A percentile compares a stretch with the other conserved stretches of the same genome.
These are phyloP conservation scores for Spodoptera exigua DNA, from an alignment of 2,888 invertebrate genomes.

Conservation along the genomic window DNA sequence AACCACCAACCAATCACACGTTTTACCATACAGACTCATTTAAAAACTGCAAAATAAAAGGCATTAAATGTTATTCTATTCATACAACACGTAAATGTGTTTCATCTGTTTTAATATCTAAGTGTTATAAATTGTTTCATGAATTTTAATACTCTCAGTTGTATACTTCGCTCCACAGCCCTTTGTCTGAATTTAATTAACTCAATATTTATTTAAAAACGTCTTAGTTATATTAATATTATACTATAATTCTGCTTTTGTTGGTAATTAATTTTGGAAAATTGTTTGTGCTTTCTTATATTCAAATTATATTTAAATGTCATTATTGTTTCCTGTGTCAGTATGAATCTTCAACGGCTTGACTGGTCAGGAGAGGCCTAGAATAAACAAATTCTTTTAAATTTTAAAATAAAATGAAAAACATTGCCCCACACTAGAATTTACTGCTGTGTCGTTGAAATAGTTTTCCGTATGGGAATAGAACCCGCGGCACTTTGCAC, in stretches of 20 bases:
- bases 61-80: conserved; percentile 28
- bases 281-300: too few species aligned
- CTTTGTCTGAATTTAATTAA: conserved; percentile 44
- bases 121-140: conserved; percentile 34
- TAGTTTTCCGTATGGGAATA: too few species aligned
- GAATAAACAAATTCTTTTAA: too few species aligned
- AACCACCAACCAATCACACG: neutral
- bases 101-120: conserved; percentile 36
- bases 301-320: too few species aligned
- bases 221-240: conserved; percentile 40
- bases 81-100: conserved; percentile 30
- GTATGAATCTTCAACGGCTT: too few species aligned
- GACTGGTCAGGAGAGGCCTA: too few species aligned
- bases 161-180: conserved; percentile 24
- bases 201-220: conserved; percentile 33
- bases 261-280: conserved; percentile 12
- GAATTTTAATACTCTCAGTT: conserved; percentile 49
- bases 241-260: conserved; percentile 26
- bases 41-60: too few species aligned
- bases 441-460: too few species aligned
- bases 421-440: too few species aligned
- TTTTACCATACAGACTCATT: neutral
- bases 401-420: too few species aligned
- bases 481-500: too few species aligned
- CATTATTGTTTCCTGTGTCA: too few species aligned